Conservation (phyloP, 2,113 vertebrate genomes). For the Nycticebus coucang region DNA sequence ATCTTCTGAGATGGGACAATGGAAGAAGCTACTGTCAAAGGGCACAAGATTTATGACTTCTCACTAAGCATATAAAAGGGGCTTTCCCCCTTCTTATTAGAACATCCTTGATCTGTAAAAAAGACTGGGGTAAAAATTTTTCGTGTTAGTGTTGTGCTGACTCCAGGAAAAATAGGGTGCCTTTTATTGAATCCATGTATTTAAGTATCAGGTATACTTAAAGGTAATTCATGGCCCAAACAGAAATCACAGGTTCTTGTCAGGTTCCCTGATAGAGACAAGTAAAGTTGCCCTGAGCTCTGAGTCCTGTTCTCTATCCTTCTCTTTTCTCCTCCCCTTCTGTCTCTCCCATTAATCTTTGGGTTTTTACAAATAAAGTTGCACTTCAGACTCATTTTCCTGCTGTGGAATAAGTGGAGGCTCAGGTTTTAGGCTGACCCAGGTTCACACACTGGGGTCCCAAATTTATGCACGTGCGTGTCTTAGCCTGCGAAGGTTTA, state of each 20-base stretch:
- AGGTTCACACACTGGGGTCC: not conserved
- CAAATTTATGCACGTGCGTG: not conserved
- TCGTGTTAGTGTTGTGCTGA: slow-evolving; percentile 17
- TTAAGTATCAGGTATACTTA: not conserved
- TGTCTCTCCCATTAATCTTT: not conserved
- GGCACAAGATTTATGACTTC: not conserved
- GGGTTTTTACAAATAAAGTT: slow-evolving; percentile 4
- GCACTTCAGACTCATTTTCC: not conserved
- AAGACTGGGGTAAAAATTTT: not conserved
- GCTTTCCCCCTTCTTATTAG: not conserved
- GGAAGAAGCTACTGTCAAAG: not conserved
- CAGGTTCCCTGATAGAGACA: not conserved
- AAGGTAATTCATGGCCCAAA: slow-evolving; percentile 11
- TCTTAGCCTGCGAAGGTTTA: not conserved
- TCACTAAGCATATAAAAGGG: not conserved
- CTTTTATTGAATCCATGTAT: not conserved
- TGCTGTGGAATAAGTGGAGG: not conserved
- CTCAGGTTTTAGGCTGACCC: not conserved
- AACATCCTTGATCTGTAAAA: not conserved
- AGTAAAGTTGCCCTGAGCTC: not conserved
- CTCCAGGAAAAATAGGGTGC: not conserved
- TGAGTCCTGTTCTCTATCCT: not conserved
- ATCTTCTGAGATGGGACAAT: not conserved
- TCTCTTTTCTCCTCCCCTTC: too few relatives aligned
- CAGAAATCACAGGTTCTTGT: not conserved